These are phyloP conservation scores for Orgyia antiqua DNA, from an alignment of 2,888 invertebrate genomes.

Conservation along the genomic window DNA sequence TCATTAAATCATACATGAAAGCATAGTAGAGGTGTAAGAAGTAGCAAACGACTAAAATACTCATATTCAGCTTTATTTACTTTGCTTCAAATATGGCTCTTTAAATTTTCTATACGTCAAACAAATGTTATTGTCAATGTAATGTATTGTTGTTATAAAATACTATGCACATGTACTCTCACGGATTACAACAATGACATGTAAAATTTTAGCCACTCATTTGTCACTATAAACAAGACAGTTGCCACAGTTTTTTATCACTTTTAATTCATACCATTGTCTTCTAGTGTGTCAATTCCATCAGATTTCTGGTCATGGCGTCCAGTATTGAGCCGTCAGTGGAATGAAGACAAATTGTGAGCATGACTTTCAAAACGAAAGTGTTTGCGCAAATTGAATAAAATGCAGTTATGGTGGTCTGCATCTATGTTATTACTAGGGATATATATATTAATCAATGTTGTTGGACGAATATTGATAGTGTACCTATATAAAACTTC, in stretches of 20 bases:
- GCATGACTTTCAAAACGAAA: conserved; percentile 70
- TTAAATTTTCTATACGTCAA: no score
- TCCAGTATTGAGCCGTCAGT: conserved; percentile 66
- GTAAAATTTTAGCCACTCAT: conserved; percentile 15
- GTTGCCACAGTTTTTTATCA: conserved; percentile 23
- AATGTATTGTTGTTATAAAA: no score
- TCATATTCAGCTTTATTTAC: no score
- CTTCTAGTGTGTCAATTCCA: conserved; percentile 30
- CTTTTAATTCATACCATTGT: conserved; percentile 29
- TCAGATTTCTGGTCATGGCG: conserved; percentile 55
- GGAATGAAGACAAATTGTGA: conserved; percentile 70
- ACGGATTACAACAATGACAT: conserved; percentile 19
- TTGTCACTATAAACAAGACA: conserved; percentile 26
- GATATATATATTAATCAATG: conserved; percentile 17
- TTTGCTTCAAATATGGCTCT: no score
- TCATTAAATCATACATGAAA: no score
- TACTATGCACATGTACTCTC: conserved; percentile 3
- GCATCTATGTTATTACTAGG: conserved; percentile 18
- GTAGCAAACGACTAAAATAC: no score
- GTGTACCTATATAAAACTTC: no score
- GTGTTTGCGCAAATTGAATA: conserved; percentile 62
- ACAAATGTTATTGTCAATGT: no score
- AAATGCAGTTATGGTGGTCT: conserved; percentile 31
- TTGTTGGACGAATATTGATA: no score
- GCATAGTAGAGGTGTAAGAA: no score